Percentiles rank a stretch among this genome's conserved stretches.
Evolutionary conservation across 2,888 invertebrate species (phyloP).

Genomic region (Serrognathus titanus): DNA sequence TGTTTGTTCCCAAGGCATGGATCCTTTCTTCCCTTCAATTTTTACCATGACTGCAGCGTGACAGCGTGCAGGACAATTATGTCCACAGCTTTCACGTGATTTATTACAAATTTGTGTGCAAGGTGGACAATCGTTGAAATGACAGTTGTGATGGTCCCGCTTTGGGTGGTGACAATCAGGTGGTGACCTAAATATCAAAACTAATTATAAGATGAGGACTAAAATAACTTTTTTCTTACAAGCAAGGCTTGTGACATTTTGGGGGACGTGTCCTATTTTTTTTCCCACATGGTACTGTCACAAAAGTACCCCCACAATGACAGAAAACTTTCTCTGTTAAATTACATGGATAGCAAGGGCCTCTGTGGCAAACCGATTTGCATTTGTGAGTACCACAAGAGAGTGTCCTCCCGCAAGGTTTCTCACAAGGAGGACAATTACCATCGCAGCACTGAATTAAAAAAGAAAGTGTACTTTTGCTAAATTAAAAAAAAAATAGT

Average conservation of each 20-base stretch:
- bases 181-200: constrained; percentile 54
- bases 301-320: constrained; percentile 73
- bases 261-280: constrained; percentile 75
- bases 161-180: constrained; percentile 81
- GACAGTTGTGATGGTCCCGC: constrained; percentile 73
- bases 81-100: constrained; percentile 57
- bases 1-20: constrained; percentile 63
- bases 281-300: constrained; percentile 83
- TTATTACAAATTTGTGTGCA: constrained; percentile 75
- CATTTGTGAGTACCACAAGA: constrained; percentile 88
- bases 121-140: constrained; percentile 79
- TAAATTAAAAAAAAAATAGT: not conserved
- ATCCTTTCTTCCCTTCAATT: constrained; percentile 55
- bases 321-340: constrained; percentile 71
- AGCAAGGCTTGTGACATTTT: constrained; percentile 70
- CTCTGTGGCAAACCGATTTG: constrained; percentile 72
- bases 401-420: constrained; percentile 76
- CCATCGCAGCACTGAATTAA: constrained; percentile 75
- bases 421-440: constrained; percentile 79
- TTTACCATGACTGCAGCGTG: constrained; percentile 71
- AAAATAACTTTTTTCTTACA: constrained; percentile 45
- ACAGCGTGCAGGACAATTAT: constrained; percentile 69
- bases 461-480: not conserved
- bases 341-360: constrained; percentile 82
- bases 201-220: not conserved